Evolutionary conservation across 2,113 vertebrate species (phyloP).

Genomic region (Ceuthmochares aereus): DNA sequence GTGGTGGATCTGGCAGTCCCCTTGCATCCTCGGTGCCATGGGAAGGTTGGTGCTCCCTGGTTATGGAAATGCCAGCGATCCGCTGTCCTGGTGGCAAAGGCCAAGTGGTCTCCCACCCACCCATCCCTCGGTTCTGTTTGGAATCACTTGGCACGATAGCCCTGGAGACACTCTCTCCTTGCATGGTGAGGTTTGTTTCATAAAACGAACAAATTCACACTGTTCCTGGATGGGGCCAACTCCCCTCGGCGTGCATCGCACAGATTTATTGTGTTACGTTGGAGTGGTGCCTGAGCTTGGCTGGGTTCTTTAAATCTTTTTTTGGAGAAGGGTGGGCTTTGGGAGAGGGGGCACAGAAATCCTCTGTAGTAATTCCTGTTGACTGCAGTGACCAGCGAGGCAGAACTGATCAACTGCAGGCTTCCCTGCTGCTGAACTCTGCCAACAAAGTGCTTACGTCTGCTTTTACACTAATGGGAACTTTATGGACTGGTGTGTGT

Average conservation of each 20-base stretch:
- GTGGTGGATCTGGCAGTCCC: accelerated
- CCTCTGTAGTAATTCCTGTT: conserved; percentile 60
- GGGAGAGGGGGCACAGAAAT: conserved; percentile 27
- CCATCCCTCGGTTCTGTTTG: accelerated
- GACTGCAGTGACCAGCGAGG: conserved; percentile 62
- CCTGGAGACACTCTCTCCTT: accelerated
- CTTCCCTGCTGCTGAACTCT: conserved; percentile 60
- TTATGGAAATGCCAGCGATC: accelerated
- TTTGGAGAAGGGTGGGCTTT: not conserved
- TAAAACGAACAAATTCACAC: not conserved
- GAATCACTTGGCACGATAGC: no score
- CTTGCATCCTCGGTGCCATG: accelerated
- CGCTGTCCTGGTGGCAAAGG: not conserved
- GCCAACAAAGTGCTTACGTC: conserved; percentile 67
- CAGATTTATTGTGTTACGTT: not conserved
- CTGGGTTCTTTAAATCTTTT: conserved; percentile 26
- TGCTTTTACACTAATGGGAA: conserved; percentile 66
- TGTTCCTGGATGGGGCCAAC: not conserved
- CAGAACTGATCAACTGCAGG: conserved; percentile 73
- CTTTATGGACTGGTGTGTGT: conserved; percentile 35
- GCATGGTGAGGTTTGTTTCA: not conserved
- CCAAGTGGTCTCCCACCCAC: not conserved
- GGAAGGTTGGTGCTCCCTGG: not conserved
- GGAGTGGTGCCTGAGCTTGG: conserved; percentile 32
- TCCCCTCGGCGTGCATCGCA: not conserved